phyloP scores from a whole-genome alignment of 35 echinoderm and acorn worm species.

The Amphiura filiformis region DNA sequence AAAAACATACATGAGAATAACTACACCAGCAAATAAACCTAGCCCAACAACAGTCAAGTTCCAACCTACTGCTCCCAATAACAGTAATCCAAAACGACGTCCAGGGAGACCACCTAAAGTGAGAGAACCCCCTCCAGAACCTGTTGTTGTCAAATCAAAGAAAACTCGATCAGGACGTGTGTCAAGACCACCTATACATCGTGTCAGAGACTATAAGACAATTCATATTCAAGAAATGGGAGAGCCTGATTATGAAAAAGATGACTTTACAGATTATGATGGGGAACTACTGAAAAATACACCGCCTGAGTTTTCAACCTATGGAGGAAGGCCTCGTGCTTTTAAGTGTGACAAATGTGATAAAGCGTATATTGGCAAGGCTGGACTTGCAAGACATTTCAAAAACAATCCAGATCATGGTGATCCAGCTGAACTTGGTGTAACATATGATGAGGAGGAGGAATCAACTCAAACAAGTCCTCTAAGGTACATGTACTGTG shows the following conservation, averaged over 20 bases:
- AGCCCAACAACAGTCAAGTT: not conserved
- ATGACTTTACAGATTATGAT: conserved; percentile 45
- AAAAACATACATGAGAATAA: not conserved
- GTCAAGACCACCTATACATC: conserved; percentile 77
- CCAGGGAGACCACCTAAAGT: conserved; percentile 14
- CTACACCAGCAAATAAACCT: not conserved
- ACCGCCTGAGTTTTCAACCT: conserved; percentile 3
- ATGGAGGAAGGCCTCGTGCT: conserved; percentile 18
- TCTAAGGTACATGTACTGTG: too few relatives aligned
- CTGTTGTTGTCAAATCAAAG: conserved; percentile 49
- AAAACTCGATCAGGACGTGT: conserved; percentile 85
- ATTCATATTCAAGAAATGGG: conserved; percentile 24
- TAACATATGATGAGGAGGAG: not conserved
- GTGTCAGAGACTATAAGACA: conserved; percentile 73
- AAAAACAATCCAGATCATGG: conserved; percentile 53
- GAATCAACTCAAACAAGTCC: too few relatives aligned
- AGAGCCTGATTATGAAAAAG: conserved; percentile 41
- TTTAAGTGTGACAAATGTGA: conserved; percentile 70
- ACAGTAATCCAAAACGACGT: not conserved
- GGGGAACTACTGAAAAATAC: conserved; percentile 18
- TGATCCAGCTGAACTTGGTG: conserved; percentile 31
- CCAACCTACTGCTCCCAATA: not conserved
- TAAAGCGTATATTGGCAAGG: conserved; percentile 69
- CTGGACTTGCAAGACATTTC: conserved; percentile 59
- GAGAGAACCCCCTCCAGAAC: not conserved